Base-by-base conservation (phyloP, 2,113 vertebrate species). In the Mirounga angustirostris region DNA sequence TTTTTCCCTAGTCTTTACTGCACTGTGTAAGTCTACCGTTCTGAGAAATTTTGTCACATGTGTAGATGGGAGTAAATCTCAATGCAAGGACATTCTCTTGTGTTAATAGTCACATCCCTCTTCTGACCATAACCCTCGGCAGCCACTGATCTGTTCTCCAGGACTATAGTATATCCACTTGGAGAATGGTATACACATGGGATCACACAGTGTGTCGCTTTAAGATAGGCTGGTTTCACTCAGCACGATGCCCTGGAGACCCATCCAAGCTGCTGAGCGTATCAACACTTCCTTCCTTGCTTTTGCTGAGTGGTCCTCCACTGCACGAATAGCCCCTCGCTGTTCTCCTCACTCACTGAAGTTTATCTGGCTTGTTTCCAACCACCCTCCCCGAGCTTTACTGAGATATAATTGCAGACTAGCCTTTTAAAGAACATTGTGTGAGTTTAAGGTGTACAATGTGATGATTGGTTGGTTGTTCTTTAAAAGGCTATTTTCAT, bases 401-500 rank as follows among this genome's bases (percentile, higher is more conserved):
- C 12, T 54, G 92, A 43, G 14, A 36, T 43, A 59, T 78, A 56
- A 86, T 56, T 56, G 14, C 71, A 67, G 36, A 78, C 54, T 0
- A 87, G 59, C 59, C 73, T 79, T 79, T 78, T 87, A 86, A 56
- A 56, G 73, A 46, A 86, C 58, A 26, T 4, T 26, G 19, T 78
- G 26, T 67, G 63, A 79, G n/a, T 65, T 78, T 33, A 63, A 94
- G 82, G 59, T 33, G 0, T n/a, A 43, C n/a, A 26, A 14, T 14
- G 13, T 18, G 4, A 63, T 40, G 46, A 56, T 2, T 87, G 83
- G 59, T 9, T 86, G 59, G 59, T 36, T 58, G 28, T 86, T 84
- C 79, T 92, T 92, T 80, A 63, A 59, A 94, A 58, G 21, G 40
- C 46, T 89, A 8, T 79, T 84, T 96, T 89, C 52, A 94, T 74